Evolutionary conservation across 2,797 vertebrate species (phyloP), one percentile per base, ranked within the genome.

Genomic region (Sandelia bainsii): DNA sequence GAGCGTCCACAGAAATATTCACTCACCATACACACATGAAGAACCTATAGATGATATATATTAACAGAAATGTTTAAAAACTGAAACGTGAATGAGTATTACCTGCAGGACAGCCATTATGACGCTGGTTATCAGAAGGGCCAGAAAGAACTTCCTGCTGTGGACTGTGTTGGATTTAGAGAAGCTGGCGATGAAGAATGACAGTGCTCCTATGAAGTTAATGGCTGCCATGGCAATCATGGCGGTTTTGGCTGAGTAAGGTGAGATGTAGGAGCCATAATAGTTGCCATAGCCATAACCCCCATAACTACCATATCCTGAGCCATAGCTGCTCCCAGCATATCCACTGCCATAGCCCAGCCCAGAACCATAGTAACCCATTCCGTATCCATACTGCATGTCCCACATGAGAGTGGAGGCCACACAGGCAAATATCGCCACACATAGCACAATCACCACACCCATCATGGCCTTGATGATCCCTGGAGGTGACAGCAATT

Each of bases 381-480:
- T 0, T 73, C 91, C 17, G 0, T 89, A 32, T 1, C 94, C 94
- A 0, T 96, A 97, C 64, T 95, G 92, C 11, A 95, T 95, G 17
- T 97, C 95, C 97, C 97, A 98, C 85, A 96, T 95, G 51, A 98
- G 88, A 0, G 97, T 98, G 70, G 97, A 97, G 12, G 96, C 97
- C 63, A 97, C 96, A 0, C 96, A 98, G 61, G 96, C 96, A 0
- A 98, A 98, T 67, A 96, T 94, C 4, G 93, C 93, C 16, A 97
- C 53, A 32, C 96, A 97, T 22, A 98, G 83, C 22, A 97, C 72
- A 9, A 96, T 27, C 0, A 95, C 71, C 0, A 61, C 13, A 0
- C 16, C 95, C 81, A 94, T 87, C 93, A 98, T 93, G 49, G 88
- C 86, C 74, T 95, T 93, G 72, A 96, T 67, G 23, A 97, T 93